Conservation (phyloP, 2,797 vertebrate species). For the Amniataba percoides region DNA sequence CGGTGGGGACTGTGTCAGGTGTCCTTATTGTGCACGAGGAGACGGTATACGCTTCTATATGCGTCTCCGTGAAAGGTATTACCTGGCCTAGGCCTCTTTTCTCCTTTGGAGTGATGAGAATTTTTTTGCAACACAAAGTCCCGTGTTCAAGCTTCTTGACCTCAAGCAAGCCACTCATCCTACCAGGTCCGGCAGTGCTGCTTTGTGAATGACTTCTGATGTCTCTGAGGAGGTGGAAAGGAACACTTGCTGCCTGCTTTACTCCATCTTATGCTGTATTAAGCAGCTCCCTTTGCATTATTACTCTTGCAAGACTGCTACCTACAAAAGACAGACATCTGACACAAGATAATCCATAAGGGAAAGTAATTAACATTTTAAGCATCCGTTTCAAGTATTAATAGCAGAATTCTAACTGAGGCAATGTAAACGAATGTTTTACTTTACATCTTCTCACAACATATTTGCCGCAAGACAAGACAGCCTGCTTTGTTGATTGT, state of each 20-base stretch:
- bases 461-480: not conserved
- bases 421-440: not conserved
- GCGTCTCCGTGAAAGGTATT: not conserved
- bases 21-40: conserved; percentile 12
- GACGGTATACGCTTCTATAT: not conserved
- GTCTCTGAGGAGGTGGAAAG: conserved; percentile 8
- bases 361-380: conserved; percentile 14
- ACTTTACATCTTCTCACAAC: not conserved
- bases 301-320: not conserved
- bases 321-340: conserved; percentile 2
- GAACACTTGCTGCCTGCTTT: not conserved
- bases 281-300: not conserved
- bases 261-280: not conserved
- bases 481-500: too few species aligned
- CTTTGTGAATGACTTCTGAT: conserved; percentile 15
- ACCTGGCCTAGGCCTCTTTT: not conserved
- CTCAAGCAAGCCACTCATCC: not conserved
- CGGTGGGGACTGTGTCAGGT: not conserved
- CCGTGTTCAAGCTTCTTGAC: not conserved
- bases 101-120: not conserved
- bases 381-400: not conserved
- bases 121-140: not conserved
- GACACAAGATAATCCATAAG: not conserved
- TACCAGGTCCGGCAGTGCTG: not conserved
- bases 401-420: not conserved